Base-by-base conservation (phyloP, 2,113 vertebrate genomes). In the Elephas maximus region DNA sequence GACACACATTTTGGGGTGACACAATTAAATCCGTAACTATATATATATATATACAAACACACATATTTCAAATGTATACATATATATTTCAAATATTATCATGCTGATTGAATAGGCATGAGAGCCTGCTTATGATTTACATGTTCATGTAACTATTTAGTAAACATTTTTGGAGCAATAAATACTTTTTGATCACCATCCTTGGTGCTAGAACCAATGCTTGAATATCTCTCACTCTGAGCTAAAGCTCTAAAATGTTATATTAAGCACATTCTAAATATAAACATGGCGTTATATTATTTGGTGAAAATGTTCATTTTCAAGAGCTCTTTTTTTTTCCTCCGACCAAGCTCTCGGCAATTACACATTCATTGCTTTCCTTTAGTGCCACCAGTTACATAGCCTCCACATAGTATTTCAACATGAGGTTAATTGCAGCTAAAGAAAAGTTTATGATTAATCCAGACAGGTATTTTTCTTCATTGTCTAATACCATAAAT, bases 401-500 rank as follows among this genome's bases (percentile, higher is more conserved):
- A 86, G 97, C 44, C 85, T 57, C 65, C 85, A 79, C 44, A 30
- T 71, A 93, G 88, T 87, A 97, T 97, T 98, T 98, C 96, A 97
- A 86, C 90, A 71, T 0, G 90, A 98, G 65, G 76, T 95, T 90
- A 98, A 97, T 97, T 97, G 97, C 89, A 78, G 88, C 93, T 94
- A 98, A 98, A 97, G 96, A 98, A 97, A 98, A 98, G 71, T 96
- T 97, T 95, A 92, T 88, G 96, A 98, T 98, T 98, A 97, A 3
- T 2, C 96, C 96, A 98, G 92, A 91, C 90, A 84, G 21, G 93
- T 90, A 95, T 96, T 98, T 97, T 92, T 98, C 97, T 97, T 98
- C 98, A 97, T 97, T 96, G 96, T 98, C 97, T 98, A 96, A 98
- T 98, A 97, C 97, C 93, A 98, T 96, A 98, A 97, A 98, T 98